These are phyloP conservation scores for Hippasteria phrygiana DNA, from an alignment of 53 echinoderm and acorn worm genomes.

Conservation along the genomic window DNA sequence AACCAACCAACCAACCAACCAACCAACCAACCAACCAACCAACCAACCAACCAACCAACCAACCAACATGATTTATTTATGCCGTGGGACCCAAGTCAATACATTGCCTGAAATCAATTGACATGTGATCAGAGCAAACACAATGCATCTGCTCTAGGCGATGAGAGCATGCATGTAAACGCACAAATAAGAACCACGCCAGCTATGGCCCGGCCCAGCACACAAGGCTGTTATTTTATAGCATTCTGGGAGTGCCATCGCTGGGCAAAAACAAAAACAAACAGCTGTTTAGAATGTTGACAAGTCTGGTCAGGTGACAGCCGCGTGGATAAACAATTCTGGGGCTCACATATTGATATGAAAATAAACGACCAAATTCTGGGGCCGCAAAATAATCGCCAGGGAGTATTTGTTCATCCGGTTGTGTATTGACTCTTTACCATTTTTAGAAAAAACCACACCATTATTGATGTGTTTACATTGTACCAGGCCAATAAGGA, in stretches of 20 bases:
- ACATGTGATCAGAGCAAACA: not conserved
- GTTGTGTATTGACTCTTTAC: constrained; percentile 12
- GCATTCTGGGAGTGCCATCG: constrained; percentile 65
- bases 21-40: no score
- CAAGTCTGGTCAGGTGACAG: constrained; percentile 51
- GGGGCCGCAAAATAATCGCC: not conserved
- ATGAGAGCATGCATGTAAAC: not conserved
- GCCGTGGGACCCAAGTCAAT: not conserved
- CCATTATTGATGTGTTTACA: constrained; percentile 40
- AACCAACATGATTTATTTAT: constrained; percentile 11
- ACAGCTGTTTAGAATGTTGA: constrained; percentile 63
- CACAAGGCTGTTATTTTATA: constrained; percentile 3
- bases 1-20: no score
- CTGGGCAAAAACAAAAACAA: constrained; percentile 57
- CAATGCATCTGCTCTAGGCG: not conserved
- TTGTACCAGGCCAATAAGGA: not conserved
- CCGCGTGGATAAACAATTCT: constrained; percentile 56
- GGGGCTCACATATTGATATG: constrained; percentile 48
- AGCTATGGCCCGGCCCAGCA: not conserved
- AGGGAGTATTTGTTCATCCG: not conserved
- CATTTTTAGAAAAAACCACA: not conserved
- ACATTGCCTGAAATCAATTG: not conserved
- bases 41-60: no score
- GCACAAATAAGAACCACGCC: not conserved
- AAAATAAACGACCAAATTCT: constrained; percentile 82